Percentiles rank a stretch among this genome's conserved stretches.
These are phyloP conservation scores for Lycopodina hypogea DNA, from an alignment of 37 sponge, comb jelly and placozoan species.

Conservation along the genomic window DNA sequence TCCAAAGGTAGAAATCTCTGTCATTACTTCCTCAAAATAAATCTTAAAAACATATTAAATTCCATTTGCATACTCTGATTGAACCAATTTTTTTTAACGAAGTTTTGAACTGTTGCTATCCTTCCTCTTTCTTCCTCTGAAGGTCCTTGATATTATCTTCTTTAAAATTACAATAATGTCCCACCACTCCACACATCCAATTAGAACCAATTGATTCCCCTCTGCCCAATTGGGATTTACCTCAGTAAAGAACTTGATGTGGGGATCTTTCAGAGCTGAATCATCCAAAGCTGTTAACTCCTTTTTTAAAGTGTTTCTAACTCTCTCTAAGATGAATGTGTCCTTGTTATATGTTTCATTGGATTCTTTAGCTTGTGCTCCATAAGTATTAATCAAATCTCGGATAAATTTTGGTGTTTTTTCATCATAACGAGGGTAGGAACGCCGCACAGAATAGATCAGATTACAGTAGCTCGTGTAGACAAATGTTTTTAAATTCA, in stretches of 20 bases:
- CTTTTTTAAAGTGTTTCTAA: conserved; percentile 24
- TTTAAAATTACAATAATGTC: neutral
- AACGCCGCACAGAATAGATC: neutral
- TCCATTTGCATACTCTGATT: no score
- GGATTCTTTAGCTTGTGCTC: neutral
- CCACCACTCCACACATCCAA: conserved; percentile 36
- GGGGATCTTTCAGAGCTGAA: no score
- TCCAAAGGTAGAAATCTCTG: no score
- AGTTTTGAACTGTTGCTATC: no score
- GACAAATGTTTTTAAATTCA: conserved; percentile 60
- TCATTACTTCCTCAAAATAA: no score
- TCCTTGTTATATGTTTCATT: conserved; percentile 47
- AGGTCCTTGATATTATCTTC: no score
- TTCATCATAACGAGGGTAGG: conserved; percentile 47
- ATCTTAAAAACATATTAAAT: no score
- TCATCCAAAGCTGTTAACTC: conserved; percentile 50
- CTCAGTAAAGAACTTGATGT: conserved; percentile 49
- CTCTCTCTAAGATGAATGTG: conserved; percentile 51
- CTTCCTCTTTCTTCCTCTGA: no score
- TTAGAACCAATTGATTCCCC: conserved; percentile 44
- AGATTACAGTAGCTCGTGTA: conserved; percentile 73
- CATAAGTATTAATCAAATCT: conserved; percentile 56
- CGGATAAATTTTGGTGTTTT: conserved; percentile 45
- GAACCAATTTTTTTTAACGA: no score
- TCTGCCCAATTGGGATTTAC: conserved; percentile 68